Conservation (phyloP, 2,113 vertebrate genomes). For the Columba janthina region DNA sequence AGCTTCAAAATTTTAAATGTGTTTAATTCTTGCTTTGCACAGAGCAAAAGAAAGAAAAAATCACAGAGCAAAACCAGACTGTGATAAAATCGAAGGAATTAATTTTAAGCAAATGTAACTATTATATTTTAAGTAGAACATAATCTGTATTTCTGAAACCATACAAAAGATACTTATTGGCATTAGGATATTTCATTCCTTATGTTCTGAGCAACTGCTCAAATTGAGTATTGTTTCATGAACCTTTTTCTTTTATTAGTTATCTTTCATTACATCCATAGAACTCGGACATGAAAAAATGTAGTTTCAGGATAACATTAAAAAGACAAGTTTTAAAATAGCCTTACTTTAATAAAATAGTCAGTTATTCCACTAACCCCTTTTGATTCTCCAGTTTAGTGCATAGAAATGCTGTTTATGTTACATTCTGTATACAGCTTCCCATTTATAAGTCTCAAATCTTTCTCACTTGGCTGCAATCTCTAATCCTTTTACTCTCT, state of each 20-base stretch:
- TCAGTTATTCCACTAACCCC: accelerated
- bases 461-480: neutral
- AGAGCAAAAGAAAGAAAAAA: neutral
- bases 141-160: neutral
- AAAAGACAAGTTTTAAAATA: neutral
- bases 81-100: neutral
- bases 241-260: neutral
- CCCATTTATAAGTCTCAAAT: neutral
- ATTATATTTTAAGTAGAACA: neutral
- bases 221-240: neutral
- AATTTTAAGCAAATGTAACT: neutral
- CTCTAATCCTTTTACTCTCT: neutral
- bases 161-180: neutral
- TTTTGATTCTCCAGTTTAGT: neutral
- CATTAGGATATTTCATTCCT: neutral
- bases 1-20: neutral
- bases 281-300: neutral
- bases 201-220: neutral
- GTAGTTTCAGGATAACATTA: neutral
- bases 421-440: neutral
- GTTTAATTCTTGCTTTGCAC: neutral
- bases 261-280: neutral
- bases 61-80: neutral
- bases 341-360: neutral
- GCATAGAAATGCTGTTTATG: neutral